Evolutionary conservation across 2,113 vertebrate species (phyloP).

Genomic region (Ictidomys tridecemlineatus): DNA sequence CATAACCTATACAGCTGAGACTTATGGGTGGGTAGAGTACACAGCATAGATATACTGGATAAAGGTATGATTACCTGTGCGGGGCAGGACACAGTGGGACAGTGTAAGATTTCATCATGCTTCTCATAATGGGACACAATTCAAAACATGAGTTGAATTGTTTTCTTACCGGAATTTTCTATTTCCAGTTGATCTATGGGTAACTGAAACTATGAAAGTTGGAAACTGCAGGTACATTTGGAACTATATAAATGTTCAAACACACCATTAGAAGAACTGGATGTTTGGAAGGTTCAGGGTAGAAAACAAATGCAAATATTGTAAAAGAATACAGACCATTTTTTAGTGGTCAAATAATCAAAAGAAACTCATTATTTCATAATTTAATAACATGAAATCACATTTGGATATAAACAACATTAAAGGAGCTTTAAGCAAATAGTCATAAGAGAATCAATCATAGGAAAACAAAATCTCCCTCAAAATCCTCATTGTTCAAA

Average conservation of each 20-base stretch:
- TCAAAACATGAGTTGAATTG: not conserved
- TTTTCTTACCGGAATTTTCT: not conserved
- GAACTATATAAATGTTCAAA: not conserved
- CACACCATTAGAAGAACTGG: not conserved
- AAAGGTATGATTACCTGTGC: not conserved
- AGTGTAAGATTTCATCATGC: not conserved
- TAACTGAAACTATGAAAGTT: not conserved
- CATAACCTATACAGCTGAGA: not conserved
- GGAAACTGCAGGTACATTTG: not conserved
- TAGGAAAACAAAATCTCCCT: not conserved
- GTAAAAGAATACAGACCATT: not conserved
- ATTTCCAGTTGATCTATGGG: not conserved
- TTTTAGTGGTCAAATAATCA: conserved; percentile 5
- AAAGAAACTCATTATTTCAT: not conserved
- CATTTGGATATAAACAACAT: not conserved
- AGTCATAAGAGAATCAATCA: not conserved
- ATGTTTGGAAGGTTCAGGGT: not conserved
- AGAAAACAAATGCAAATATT: not conserved
- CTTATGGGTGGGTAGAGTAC: no score
- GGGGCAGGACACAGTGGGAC: no score
- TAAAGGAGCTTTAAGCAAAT: not conserved
- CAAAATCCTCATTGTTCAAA: not conserved
- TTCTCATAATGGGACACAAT: not conserved
- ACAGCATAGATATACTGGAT: not conserved
- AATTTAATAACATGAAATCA: not conserved